Conservation (phyloP, 1,140 invertebrate genomes). For the Meloidogyne floridensis region DNA sequence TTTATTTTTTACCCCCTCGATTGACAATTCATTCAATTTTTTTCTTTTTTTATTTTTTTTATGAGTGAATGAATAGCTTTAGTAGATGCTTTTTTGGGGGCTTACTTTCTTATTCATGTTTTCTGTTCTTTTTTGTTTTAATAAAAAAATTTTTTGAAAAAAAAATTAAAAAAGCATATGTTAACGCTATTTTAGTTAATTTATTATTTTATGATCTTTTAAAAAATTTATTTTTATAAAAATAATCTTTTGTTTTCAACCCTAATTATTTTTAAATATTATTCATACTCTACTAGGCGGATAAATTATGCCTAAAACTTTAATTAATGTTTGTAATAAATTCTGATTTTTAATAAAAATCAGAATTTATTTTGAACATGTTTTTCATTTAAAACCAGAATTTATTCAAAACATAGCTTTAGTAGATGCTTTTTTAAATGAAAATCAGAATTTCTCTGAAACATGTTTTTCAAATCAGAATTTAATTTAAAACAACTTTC, state of each 20-base stretch:
- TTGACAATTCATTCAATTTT: conserved; percentile 2
- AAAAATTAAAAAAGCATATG: not conserved
- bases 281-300: no score
- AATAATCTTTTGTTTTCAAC: no score
- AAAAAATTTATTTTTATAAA: no score
- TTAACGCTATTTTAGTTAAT: no score
- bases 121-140: not conserved
- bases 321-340: not conserved
- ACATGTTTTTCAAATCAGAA: not conserved
- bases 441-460: no score
- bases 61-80: conserved; percentile 7
- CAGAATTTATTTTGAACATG: no score
- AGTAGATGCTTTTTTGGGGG: not conserved
- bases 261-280: no score
- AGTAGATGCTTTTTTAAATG: no score
- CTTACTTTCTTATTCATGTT: conserved; percentile 1
- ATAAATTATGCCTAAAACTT: not conserved
- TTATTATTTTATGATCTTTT: no score
- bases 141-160: not conserved
- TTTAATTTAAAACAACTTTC: not conserved
- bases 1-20: not conserved
- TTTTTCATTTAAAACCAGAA: no score
- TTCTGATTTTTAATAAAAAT: no score
- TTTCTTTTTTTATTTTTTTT: not conserved
- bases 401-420: no score